Evolutionary conservation across 37 sponge, comb jelly and placozoan species (phyloP).

Genomic region (Aplysina aerophoba): DNA sequence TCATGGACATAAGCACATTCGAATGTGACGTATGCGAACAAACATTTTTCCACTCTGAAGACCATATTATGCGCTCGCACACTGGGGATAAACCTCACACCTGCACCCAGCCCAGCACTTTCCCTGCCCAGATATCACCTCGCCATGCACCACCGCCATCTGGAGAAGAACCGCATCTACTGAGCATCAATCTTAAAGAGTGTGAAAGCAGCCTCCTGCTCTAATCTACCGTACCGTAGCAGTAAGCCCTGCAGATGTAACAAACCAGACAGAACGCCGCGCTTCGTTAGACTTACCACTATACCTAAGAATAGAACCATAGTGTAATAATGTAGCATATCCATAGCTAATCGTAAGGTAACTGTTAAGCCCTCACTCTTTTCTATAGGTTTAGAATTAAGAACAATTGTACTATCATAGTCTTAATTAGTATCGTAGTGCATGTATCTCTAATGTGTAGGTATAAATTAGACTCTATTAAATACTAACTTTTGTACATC

Average conservation of each 20-base stretch:
- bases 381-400: neutral
- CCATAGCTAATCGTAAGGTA: too few relatives aligned
- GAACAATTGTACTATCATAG: neutral
- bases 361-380: too few relatives aligned
- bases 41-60: conserved; percentile 90
- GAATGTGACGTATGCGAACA: conserved; percentile 91
- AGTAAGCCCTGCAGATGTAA: neutral
- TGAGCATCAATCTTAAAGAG: neutral
- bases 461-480: neutral
- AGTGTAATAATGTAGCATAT: too few relatives aligned
- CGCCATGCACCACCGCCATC: conserved; percentile 92
- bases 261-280: too few relatives aligned
- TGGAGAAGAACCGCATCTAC: conserved; percentile 86
- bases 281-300: too few relatives aligned
- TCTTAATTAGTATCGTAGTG: neutral
- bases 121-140: conserved; percentile 81
- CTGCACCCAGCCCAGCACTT: conserved; percentile 92
- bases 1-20: conserved; percentile 40
- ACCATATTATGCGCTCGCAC: conserved; percentile 97
- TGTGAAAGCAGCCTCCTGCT: neutral
- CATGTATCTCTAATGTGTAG: neutral
- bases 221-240: too few relatives aligned
- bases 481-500: neutral
- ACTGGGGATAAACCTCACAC: conserved; percentile 94
- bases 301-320: too few relatives aligned